Base-by-base conservation (phyloP, 2,797 vertebrate species). In the Poeciliopsis presidionis region DNA sequence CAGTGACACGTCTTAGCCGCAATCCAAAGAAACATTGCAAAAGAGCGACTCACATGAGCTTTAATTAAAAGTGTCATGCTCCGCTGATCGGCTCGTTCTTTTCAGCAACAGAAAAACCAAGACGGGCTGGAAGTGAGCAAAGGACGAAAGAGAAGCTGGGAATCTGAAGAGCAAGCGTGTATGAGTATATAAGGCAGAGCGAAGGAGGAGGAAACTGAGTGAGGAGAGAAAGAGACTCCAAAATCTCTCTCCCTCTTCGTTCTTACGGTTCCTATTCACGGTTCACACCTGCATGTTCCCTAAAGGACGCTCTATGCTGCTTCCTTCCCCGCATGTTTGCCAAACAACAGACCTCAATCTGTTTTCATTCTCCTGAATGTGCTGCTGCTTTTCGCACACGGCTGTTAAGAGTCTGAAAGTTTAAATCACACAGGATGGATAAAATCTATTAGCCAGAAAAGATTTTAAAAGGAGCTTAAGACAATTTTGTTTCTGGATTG, bases 31-130 rank as follows among this genome's bases (percentile, higher is more conserved):
- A 89, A 87, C 20, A 74, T 81, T 69, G 93, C 86, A 78, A 69
- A 79, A 90, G 83, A 91, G 86, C 79, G 74, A 79, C 69, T 85
- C 89, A 86, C 82, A 78, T 84, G 89, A 73, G 89, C 89, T 86
- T 93, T 94, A 91, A 93, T 95, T 94, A 95, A 95, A 95, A 93
- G 92, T 92, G 89, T 84, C 86, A 89, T 81, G 94, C 94, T 92
- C 88, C 46, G 84, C 87, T 86, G 94, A 90, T 91, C 91, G 70
- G 63, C 74, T 81, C 84, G 91, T 91, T 93, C 83, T 89, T 90
- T 85, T 72, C 85, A 85, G 88, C 81, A 80, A 75, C 16, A 59
- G 41, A 75, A 47, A 45, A 65, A 69, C 75, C n/a, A 63, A 79
- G 75, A 76, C 45, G 6, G 77, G 25, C 1, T 77, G 73, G 61